Conservation (phyloP, 2,888 invertebrate genomes). For the Phaedon cochleariae region DNA sequence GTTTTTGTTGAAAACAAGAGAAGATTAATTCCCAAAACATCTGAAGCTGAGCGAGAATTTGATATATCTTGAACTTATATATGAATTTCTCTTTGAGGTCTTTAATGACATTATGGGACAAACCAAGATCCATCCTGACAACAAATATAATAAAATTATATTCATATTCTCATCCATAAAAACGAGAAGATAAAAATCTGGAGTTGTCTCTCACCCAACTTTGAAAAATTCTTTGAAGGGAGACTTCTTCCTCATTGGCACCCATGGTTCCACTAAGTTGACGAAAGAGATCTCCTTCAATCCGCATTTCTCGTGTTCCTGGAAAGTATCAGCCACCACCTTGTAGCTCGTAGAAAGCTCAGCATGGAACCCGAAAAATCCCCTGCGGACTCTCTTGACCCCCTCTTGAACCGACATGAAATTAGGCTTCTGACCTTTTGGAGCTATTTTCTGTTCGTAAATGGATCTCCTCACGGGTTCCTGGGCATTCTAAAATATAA, state of each 20-base stretch:
- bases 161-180: too few species aligned
- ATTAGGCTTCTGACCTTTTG: slow-evolving; percentile 66
- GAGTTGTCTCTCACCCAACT: too few species aligned
- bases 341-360: slow-evolving; percentile 74
- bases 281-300: slow-evolving; percentile 70
- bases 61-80: too few species aligned
- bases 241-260: slow-evolving; percentile 66
- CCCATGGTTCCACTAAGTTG: slow-evolving; percentile 66
- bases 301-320: slow-evolving; percentile 76
- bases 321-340: slow-evolving; percentile 71
- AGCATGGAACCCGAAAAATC: slow-evolving; percentile 74
- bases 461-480: slow-evolving; percentile 70
- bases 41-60: too few species aligned
- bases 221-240: slow-evolving; percentile 66
- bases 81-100: too few species aligned
- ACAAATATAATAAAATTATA: too few species aligned
- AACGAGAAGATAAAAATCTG: too few species aligned
- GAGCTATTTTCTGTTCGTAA: slow-evolving; percentile 60
- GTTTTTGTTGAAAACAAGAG: too few species aligned
- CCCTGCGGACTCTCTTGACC: slow-evolving; percentile 67
- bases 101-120: too few species aligned
- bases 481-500: slow-evolving; percentile 65
- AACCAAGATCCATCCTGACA: too few species aligned
- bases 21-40: too few species aligned
- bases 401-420: slow-evolving; percentile 71